A percentile compares a stretch with the other conserved stretches of the same genome.
These are phyloP conservation scores for Enteromius trimaculatus DNA, from an alignment of 2,797 vertebrate genomes.

Conservation along the genomic window DNA sequence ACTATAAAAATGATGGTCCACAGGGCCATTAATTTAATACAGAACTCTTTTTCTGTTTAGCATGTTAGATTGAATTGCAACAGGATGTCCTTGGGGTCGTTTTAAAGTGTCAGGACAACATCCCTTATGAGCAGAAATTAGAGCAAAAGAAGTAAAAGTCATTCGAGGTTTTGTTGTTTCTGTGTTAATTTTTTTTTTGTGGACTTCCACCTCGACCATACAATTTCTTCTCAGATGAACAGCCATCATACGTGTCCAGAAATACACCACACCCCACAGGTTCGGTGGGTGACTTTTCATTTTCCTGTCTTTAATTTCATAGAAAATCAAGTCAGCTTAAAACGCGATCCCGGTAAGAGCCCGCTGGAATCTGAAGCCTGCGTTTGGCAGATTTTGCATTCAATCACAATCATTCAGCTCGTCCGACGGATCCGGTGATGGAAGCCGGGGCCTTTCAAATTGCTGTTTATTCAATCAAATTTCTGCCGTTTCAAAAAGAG, in stretches of 20 bases:
- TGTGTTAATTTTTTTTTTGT: background rate
- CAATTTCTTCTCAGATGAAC: background rate
- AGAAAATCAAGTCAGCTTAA: conserved; percentile 18
- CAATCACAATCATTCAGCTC: conserved; percentile 15
- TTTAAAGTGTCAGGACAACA: conserved; percentile 16
- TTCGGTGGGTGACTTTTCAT: conserved; percentile 21
- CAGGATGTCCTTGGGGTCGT: conserved; percentile 33
- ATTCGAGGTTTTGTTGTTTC: background rate
- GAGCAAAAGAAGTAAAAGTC: conserved; percentile 19
- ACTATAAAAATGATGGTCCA: conserved; percentile 50
- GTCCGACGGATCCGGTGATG: conserved; percentile 9
- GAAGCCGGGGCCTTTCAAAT: conserved; percentile 50
- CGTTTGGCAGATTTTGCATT: conserved; percentile 5
- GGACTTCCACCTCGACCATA: background rate
- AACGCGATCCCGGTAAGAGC: background rate
- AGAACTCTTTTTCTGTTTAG: conserved; percentile 45
- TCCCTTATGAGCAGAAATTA: conserved; percentile 25
- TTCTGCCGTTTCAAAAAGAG: conserved; percentile 48
- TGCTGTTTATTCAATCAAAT: conserved; percentile 66
- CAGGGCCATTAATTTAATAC: conserved; percentile 48
- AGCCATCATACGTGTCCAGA: background rate
- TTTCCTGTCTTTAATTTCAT: conserved; percentile 17
- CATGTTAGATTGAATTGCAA: conserved; percentile 52
- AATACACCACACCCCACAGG: background rate
- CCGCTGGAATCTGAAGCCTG: background rate